phyloP scores from a whole-genome alignment of 2,113 vertebrate species.

The Strigops habroptila region DNA sequence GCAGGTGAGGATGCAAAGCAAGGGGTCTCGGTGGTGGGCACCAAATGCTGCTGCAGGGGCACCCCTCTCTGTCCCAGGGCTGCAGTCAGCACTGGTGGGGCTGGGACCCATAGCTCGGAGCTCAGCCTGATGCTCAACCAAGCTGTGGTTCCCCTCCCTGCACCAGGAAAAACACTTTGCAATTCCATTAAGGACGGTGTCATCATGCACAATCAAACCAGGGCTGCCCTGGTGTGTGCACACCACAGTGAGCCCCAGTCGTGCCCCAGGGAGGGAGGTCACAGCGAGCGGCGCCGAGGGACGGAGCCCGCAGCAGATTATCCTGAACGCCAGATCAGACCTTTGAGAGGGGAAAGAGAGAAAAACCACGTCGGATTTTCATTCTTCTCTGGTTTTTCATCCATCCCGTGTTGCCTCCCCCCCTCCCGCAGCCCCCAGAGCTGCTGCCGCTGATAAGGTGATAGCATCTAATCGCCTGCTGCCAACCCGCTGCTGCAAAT shows the following conservation, averaged over 20 bases:
- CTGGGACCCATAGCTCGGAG: not conserved
- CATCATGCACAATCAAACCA: constrained; percentile 55
- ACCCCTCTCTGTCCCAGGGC: not conserved
- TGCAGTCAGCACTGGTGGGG: accelerated
- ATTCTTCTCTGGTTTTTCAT: not conserved
- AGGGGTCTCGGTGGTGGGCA: accelerated
- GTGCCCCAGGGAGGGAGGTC: not conserved
- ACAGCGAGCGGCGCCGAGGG: not conserved
- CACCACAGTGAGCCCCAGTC: not conserved
- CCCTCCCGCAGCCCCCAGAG: not conserved
- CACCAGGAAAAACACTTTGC: not conserved
- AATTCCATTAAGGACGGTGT: not conserved
- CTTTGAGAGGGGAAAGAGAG: not conserved
- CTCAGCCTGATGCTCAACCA: not conserved
- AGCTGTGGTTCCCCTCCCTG: not conserved
- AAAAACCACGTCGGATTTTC: not conserved
- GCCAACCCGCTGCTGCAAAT: not conserved
- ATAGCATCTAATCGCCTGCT: not conserved
- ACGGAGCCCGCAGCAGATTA: not conserved
- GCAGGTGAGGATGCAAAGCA: not conserved
- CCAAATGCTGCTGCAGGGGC: not conserved
- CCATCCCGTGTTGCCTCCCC: not conserved
- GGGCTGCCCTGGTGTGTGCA: constrained; percentile 18
- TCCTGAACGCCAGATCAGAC: not conserved
- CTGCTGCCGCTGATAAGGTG: not conserved